Base-by-base conservation (phyloP, 1,140 invertebrate species). In the Penaeus vannamei region DNA sequence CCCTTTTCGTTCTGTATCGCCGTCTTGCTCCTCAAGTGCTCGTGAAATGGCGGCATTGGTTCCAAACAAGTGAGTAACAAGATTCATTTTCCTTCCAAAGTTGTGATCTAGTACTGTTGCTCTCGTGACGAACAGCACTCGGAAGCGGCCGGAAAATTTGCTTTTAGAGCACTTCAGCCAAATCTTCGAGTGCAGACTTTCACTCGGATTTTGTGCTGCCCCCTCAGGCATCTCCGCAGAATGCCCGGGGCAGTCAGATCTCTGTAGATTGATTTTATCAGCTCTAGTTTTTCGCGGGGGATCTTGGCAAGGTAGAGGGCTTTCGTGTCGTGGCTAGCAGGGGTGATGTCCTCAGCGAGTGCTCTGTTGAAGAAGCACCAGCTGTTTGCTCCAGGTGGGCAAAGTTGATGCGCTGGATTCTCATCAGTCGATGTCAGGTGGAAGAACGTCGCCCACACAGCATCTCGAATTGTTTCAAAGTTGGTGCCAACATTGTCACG, bases 401-500 rank as follows among this genome's bases (percentile, higher is more conserved):
- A 80, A 1, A 12, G 59, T 8, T 60, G 12, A 46, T 80, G 79
- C 23, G 1, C 29, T 19, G 29, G 79, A 36, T 32, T 46, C 32
- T 80, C n/a, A n/a, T 80, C 46, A 46, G 79, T 46, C 19, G 79
- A 60, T 36, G 79, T 80, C 29, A 80, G 42, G 10, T 80, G 79
- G 79, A 36, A 80, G 32, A 46, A 80, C n/a, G 79, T 4, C 36
- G 32, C 79, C 79, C 79, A 80, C n/a, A 80, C 59, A 46, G 79
- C 79, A 36, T 80, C 19, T 46, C 46, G 36, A 32, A 12, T 80
- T 46, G 26, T 23, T 19, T 80, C 59, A n/a, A 36, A 32, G 46
- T 26, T 80, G 79, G 3, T 42, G 46, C 59, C 12, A n/a, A 46
- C 79, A 80, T 80, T 29, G 42, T 80, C 79, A 36, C 79, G 29